A percentile compares a stretch with the other conserved stretches of the same genome.
Evolutionary conservation across 2,113 vertebrate species (phyloP).

Genomic region (Barnardius zonarius): DNA sequence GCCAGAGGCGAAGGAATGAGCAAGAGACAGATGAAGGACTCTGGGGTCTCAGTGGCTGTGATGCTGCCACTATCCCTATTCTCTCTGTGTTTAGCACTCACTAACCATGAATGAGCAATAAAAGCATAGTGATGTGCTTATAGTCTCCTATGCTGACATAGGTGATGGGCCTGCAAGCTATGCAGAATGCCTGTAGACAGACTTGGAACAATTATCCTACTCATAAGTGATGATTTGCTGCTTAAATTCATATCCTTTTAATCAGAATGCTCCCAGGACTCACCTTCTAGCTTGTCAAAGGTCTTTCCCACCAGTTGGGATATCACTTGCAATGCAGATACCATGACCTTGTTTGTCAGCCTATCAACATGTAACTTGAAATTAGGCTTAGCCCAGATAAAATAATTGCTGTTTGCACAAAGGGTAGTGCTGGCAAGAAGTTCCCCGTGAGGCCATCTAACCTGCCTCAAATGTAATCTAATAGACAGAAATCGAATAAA

Average conservation of each 20-base stretch:
- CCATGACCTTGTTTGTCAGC: not conserved
- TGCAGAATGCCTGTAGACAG: not conserved
- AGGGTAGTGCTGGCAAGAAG: not conserved
- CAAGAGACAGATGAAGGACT: not conserved
- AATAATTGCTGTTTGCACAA: not conserved
- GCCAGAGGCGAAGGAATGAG: not conserved
- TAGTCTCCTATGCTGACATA: not conserved
- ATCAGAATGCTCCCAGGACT: not conserved
- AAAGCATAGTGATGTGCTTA: not conserved
- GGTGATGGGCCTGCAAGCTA: not conserved
- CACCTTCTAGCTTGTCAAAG: not conserved
- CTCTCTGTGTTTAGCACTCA: not conserved
- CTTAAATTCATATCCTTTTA: not conserved
- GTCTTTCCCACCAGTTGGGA: not conserved
- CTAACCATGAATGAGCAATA: not conserved
- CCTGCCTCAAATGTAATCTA: not conserved
- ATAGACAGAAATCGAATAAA: constrained; percentile 14
- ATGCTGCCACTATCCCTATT: fast-evolving
- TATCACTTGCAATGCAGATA: not conserved
- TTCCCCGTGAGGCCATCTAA: not conserved
- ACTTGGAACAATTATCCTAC: not conserved
- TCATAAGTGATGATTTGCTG: not conserved
- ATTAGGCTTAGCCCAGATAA: not conserved
- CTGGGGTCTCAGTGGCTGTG: not conserved
- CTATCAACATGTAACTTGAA: not conserved